Base-by-base conservation (phyloP, 2,797 vertebrate species). In the Champsocephalus gunnari region DNA sequence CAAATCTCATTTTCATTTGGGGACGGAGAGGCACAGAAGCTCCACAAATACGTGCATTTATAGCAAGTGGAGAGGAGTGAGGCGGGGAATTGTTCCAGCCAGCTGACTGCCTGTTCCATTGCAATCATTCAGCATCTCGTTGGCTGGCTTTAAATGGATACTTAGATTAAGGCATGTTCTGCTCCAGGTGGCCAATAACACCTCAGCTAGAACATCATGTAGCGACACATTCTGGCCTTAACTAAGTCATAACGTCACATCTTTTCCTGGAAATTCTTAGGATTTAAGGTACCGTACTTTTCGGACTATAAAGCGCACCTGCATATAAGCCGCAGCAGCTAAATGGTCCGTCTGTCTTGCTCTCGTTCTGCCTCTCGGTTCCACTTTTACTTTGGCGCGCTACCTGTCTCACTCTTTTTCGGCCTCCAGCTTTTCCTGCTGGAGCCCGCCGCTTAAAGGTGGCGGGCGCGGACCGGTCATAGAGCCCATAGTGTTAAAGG, bases 1-100 rank as follows among this genome's bases (percentile, higher is more conserved):
- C 94, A 95, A 94, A 94, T 94, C 94, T 95, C 92, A 94, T 95
- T 95, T 95, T 94, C 93, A 94, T 95, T 94, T 94, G 91, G 88
- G 89, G 91, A 91, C 78, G 66, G 77, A 88, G 83, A 81, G 82
- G 74, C 87, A 84, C 82, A 87, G 88, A 83, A 88, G 91, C 82
- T 80, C 87, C 75, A 81, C 83, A 92, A 94, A 94, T 85, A 76
- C 89, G 73, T 80, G 87, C 86, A 89, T 94, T 94, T 93, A 86
- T 80, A 86, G 92, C 77, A 61, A 87, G 84, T 51, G 49, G 72
- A 65, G 87, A 75, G 67, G 85, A 87, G 86, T 32, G 72, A 86
- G 81, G 77, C 80, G 45, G 89, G 85, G 82, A 83, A 92, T 92
- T 87, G 92, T 91, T 93, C 71, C 67, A 86, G 88, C 73, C 78